Evolutionary conservation across 2,888 invertebrate genomes (phyloP).

Genomic region (Linhomoeus sp.): DNA sequence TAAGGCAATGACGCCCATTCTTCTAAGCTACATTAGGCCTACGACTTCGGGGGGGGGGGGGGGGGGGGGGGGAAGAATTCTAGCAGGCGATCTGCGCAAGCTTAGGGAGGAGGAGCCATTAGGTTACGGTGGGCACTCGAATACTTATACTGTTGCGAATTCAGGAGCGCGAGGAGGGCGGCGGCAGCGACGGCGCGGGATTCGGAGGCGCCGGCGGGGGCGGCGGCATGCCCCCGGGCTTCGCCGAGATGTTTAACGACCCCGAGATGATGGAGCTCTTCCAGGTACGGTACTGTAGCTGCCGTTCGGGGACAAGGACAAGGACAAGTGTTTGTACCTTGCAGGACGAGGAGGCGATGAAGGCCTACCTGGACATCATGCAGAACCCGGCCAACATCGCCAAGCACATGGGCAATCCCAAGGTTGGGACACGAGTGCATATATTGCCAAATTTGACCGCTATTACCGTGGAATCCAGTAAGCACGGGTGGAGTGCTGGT

Average conservation of each 20-base stretch:
- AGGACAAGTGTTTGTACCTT: constrained; percentile 11
- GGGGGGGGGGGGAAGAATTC: no score
- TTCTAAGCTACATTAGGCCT: no score
- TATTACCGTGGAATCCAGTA: not conserved
- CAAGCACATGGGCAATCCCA: constrained; percentile 46
- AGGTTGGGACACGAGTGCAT: constrained; percentile 6
- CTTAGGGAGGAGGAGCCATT: no score
- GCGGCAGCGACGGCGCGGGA: not conserved
- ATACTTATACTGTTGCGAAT: no score
- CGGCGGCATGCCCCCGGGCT: constrained; percentile 20
- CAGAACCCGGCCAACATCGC: constrained; percentile 59
- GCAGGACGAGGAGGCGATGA: constrained; percentile 53
- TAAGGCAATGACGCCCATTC: no score
- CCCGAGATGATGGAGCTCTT: constrained; percentile 14
- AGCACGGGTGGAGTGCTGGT: not conserved
- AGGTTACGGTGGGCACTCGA: no score
- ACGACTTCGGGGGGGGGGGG: no score
- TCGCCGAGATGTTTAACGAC: constrained; percentile 15
- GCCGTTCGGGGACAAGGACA: no score
- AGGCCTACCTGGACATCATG: constrained; percentile 58
- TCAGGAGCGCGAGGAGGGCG: not conserved
- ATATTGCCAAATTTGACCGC: not conserved
- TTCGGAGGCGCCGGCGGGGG: constrained; percentile 2
- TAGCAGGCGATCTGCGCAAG: no score
- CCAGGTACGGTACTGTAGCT: not conserved